A percentile compares a stretch with the other conserved stretches of the same genome.
phyloP scores from a whole-genome alignment of 2,113 vertebrate genomes.

The Hydrolagus affinis region DNA sequence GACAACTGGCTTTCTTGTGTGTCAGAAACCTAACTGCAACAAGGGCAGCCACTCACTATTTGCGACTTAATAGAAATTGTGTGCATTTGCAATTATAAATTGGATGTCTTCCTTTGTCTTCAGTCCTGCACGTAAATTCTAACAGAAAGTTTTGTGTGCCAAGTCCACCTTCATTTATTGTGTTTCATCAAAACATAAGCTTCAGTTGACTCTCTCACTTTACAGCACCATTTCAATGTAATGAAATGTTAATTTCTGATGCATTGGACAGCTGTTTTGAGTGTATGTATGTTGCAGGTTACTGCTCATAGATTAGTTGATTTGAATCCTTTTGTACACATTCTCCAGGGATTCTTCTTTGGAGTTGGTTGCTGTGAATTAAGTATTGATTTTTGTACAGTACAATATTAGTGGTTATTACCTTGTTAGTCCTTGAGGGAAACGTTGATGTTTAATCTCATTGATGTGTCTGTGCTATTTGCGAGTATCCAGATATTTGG shows the following conservation, averaged over 20 bases:
- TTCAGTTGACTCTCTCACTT: background rate
- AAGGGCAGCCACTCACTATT: no score
- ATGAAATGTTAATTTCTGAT: background rate
- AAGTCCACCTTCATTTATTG: background rate
- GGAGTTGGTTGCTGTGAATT: constrained; percentile 2
- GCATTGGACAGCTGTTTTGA: background rate
- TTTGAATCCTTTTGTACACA: background rate
- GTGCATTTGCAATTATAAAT: no score
- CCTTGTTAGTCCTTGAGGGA: background rate
- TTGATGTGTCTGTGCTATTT: background rate
- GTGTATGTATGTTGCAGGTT: background rate
- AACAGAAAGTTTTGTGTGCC: no score
- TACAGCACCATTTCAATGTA: background rate
- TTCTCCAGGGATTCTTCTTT: background rate
- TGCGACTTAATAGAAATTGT: no score
- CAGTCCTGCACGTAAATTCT: no score
- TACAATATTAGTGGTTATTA: background rate
- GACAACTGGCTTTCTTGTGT: no score
- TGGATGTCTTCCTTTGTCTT: no score
- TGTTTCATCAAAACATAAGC: background rate
- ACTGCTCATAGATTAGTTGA: background rate
- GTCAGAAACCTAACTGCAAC: no score
- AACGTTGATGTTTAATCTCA: background rate
- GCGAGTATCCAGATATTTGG: no score
- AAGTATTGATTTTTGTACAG: constrained; percentile 18